phyloP scores from a whole-genome alignment of 2,113 vertebrate species.

The Pteronura brasiliensis region DNA sequence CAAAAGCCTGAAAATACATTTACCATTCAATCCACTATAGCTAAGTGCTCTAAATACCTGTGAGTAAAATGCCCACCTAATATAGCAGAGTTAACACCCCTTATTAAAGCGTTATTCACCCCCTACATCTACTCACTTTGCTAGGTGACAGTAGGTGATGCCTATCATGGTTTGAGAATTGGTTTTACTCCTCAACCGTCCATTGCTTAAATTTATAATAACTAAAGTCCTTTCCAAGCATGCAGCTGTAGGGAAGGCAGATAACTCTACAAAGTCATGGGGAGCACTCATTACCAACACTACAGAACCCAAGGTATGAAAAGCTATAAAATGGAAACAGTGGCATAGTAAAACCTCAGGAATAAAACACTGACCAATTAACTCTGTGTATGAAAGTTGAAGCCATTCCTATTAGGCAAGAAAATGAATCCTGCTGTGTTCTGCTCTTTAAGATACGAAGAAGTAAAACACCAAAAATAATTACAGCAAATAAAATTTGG shows the following conservation, averaged over 20 bases:
- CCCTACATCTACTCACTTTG: neutral
- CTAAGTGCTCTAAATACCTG: neutral
- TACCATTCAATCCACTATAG: neutral
- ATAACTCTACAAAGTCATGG: slow-evolving; percentile 5
- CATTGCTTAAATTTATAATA: slow-evolving; percentile 45
- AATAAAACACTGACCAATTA: slow-evolving; percentile 54
- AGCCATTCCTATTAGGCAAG: neutral
- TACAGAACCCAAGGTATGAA: slow-evolving; percentile 23
- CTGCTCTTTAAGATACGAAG: neutral
- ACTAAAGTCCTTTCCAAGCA: neutral
- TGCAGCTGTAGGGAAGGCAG: neutral
- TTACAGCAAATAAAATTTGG: neutral
- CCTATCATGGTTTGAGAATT: neutral
- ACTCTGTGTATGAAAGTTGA: slow-evolving; percentile 38
- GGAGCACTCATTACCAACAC: slow-evolving; percentile 15
- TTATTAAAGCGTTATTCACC: neutral
- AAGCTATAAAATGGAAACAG: slow-evolving; percentile 46
- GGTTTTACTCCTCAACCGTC: slow-evolving; percentile 23
- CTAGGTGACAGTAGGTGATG: neutral
- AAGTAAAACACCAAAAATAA: neutral
- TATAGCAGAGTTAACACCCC: slow-evolving; percentile 3
- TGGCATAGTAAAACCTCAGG: slow-evolving; percentile 21
- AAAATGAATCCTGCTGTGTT: slow-evolving; percentile 46
- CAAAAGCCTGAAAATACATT: neutral
- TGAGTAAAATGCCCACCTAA: slow-evolving; percentile 9